These are phyloP conservation scores for Notothenia coriiceps DNA, from an alignment of 2,113 vertebrate genomes.

Conservation along the genomic window DNA sequence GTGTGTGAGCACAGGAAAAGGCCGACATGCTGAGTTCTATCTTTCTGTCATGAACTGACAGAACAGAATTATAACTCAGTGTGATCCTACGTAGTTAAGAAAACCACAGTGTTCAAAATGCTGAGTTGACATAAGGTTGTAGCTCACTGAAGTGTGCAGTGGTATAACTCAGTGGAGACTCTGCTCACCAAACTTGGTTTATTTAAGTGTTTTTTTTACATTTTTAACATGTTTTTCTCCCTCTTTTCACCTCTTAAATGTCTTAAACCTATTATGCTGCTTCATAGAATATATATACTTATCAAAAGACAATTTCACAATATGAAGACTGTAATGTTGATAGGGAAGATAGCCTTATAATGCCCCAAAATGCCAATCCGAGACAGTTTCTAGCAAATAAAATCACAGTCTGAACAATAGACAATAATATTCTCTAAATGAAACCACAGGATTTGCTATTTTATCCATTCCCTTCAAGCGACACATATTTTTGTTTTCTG, in stretches of 20 bases:
- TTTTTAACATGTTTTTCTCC: neutral
- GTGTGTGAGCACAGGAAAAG: neutral
- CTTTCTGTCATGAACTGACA: slow-evolving; percentile 10
- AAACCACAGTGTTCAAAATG: slow-evolving; percentile 21
- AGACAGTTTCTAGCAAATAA: neutral
- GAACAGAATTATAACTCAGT: slow-evolving; percentile 16
- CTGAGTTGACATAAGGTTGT: slow-evolving; percentile 38
- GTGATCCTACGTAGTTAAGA: slow-evolving; percentile 24
- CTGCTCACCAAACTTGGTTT: slow-evolving; percentile 16
- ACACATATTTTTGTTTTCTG: too few species aligned
- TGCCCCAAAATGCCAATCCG: neutral
- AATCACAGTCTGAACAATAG: too few species aligned
- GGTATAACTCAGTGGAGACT: slow-evolving; percentile 8
- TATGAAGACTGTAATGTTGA: neutral
- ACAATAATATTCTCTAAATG: neutral
- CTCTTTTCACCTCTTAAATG: neutral
- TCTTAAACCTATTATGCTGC: neutral
- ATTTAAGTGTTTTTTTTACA: slow-evolving; percentile 5
- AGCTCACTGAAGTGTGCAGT: slow-evolving; percentile 5
- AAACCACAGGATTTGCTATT: neutral
- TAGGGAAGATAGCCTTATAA: neutral
- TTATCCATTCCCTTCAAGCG: too few species aligned
- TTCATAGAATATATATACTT: neutral
- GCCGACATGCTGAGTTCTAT: slow-evolving; percentile 9
- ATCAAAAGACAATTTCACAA: neutral